Conservation (phyloP, 2,888 invertebrate species). For the Operophtera brumata region DNA sequence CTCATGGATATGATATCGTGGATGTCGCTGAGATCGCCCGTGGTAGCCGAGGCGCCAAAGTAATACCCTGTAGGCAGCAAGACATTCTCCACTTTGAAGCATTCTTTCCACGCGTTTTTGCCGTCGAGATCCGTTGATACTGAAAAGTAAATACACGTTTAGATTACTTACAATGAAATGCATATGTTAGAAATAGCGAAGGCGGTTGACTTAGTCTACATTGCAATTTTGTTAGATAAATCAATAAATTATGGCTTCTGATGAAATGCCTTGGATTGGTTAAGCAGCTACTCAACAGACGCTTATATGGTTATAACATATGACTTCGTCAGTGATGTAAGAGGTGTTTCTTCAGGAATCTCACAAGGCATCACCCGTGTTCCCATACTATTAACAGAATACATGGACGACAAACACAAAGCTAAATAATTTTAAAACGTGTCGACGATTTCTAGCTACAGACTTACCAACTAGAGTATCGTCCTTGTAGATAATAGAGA, state of each 20-base stretch:
- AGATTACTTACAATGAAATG: background rate
- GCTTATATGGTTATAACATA: background rate
- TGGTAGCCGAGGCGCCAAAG: conserved; percentile 96
- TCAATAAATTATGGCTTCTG: background rate
- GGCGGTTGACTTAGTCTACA: background rate
- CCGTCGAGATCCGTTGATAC: conserved; percentile 96
- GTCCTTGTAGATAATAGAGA: conserved; percentile 94
- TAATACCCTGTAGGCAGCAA: conserved; percentile 96
- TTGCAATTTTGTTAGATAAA: too few species aligned
- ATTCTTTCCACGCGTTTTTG: conserved; percentile 96
- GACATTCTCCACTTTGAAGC: conserved; percentile 93
- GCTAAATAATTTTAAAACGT: background rate
- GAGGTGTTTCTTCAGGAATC: background rate
- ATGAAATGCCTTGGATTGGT: background rate
- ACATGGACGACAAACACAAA: background rate
- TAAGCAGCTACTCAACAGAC: background rate
- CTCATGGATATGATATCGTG: conserved; percentile 96
- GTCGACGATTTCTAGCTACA: background rate
- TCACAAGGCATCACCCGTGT: conserved; percentile 1
- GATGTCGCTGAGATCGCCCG: conserved; percentile 97
- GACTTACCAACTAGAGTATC: conserved; percentile 90
- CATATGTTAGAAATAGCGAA: background rate
- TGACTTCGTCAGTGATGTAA: too few species aligned
- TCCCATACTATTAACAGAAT: background rate
- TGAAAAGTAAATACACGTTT: conserved; percentile 49